A percentile compares a stretch with the other conserved stretches of the same genome.
These are phyloP conservation scores for Harmothoe impar DNA, from an alignment of 2,888 invertebrate genomes.

Conservation along the genomic window DNA sequence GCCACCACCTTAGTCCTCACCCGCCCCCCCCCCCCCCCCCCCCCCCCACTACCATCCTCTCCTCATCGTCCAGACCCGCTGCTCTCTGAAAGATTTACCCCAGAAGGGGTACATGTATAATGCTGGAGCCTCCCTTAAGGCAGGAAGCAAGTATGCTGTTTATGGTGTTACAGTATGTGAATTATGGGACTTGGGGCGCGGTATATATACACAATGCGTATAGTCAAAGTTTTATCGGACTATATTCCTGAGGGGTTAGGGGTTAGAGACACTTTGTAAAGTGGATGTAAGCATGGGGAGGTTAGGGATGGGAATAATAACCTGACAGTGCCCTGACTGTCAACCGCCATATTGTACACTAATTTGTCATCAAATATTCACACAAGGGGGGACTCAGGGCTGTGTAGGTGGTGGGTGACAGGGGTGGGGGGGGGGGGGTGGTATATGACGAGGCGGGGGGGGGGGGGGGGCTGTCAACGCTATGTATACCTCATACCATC, in stretches of 20 bases:
- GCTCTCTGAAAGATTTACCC: neutral
- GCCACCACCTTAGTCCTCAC: neutral
- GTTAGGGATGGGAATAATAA: too few species aligned
- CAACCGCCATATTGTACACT: constrained; percentile 3
- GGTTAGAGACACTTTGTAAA: too few species aligned
- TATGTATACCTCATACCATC: too few species aligned
- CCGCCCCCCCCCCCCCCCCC: neutral
- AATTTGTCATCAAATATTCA: constrained; percentile 20
- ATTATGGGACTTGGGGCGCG: too few species aligned
- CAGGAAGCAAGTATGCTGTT: neutral
- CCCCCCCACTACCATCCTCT: too few species aligned
- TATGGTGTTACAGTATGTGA: neutral
- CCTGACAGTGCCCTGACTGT: neutral
- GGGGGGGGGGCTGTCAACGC: too few species aligned
- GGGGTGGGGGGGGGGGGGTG: neutral
- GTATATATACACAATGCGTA: too few species aligned
- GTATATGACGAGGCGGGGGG: neutral
- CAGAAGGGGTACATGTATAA: constrained; percentile 10
- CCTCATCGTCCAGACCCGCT: neutral
- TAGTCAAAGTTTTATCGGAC: too few species aligned
- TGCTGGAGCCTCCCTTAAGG: neutral
- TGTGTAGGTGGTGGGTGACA: neutral
- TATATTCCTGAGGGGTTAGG: too few species aligned
- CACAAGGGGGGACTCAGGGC: too few species aligned
- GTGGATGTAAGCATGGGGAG: too few species aligned